These are phyloP conservation scores for Actinemys pallida DNA, from an alignment of 2,113 vertebrate species.

Conservation along the genomic window DNA sequence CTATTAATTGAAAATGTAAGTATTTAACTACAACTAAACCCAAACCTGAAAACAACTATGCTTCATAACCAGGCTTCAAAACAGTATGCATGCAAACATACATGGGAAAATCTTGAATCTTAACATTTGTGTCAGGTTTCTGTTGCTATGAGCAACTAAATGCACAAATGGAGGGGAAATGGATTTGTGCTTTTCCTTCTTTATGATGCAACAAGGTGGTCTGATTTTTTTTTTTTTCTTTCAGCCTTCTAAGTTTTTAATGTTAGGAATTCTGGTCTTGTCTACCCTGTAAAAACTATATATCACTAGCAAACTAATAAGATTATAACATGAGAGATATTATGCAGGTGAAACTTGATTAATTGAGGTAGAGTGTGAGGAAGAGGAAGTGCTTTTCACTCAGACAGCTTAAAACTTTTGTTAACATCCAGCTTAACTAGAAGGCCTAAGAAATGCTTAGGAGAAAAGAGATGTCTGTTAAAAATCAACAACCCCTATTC, in stretches of 20 bases:
- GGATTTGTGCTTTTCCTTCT: neutral
- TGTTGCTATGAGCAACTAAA: constrained; percentile 60
- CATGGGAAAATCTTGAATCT: constrained; percentile 15
- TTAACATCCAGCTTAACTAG: neutral
- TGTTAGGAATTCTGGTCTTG: too few species aligned
- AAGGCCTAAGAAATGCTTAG: neutral
- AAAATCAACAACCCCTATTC: neutral
- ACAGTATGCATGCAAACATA: neutral
- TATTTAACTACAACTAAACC: neutral
- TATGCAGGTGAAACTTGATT: too few species aligned
- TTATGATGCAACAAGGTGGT: too few species aligned
- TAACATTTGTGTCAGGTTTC: constrained; percentile 38
- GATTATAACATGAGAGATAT: too few species aligned
- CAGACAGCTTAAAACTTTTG: neutral
- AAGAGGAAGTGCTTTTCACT: neutral
- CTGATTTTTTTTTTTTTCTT: too few species aligned
- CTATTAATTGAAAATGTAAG: neutral
- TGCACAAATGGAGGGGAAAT: neutral
- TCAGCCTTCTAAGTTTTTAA: too few species aligned
- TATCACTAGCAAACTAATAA: too few species aligned
- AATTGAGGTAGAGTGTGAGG: too few species aligned
- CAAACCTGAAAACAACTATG: neutral
- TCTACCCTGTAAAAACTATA: too few species aligned
- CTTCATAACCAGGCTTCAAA: neutral
- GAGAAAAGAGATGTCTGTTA: neutral